Evolutionary conservation across 2,888 invertebrate genomes (phyloP), one percentile per base, ranked within the genome.

Genomic region (Himalopsyche tibetana): DNA sequence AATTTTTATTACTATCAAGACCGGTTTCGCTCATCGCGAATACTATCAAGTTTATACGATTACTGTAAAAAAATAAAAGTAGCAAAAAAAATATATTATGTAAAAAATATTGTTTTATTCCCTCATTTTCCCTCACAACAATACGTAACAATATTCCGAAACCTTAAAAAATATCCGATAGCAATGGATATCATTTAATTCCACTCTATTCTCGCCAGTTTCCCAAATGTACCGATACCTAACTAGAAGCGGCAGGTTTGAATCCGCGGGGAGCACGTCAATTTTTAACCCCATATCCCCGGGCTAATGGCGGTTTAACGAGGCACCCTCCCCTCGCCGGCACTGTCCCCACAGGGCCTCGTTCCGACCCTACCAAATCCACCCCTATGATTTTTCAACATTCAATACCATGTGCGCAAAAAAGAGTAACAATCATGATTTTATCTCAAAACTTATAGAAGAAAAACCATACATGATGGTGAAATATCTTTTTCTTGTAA

Each of bases 201-300:
- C 74, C 38, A 74, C 38, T 74, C 36, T 74, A 38, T 74, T 74
- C 74, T 74, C 74, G 74, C 74, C 74, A 74, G 74, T 38, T 36
- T 74, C 11, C 74, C 74, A 74, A 74, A 74, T 74, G 74, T 74
- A 74, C 74, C 74, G 38, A 9, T 74, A 74, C 74, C 28, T 74
- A 74, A 74, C 74, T 74, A 36, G 38, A 74, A 74, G 74, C 74
- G 74, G 74, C 74, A 74, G 74, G 74, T 74, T 74, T 5, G 74
- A 74, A 74, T 80, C 87, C 87, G 83, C 87, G 87, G 87, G 87
- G 85, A 87, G 83, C 85, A 90, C 90, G 91, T 90, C 91, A 92
- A 93, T 93, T 93, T 93, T 92, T 92, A 92, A 93, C 92, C 92
- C 92, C 92, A 91, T 92, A 91, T 92, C 92, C 92, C 92, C 90